Evolutionary conservation across 1,140 invertebrate genomes (phyloP).

Genomic region (Macrosteles quadrilineatus): DNA sequence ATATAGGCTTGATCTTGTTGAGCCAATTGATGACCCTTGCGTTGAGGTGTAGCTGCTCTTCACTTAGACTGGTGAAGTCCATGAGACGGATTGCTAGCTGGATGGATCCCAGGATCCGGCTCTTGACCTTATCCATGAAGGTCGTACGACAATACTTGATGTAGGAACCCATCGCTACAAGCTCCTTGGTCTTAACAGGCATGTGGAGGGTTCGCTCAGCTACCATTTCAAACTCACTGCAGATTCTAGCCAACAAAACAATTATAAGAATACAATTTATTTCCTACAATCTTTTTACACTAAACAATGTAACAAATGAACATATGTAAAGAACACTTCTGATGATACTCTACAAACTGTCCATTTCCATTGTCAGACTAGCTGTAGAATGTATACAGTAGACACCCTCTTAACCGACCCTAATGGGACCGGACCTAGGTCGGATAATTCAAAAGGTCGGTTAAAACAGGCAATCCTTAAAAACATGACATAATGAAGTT

Average conservation of each 20-base stretch:
- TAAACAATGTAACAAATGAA: too few relatives aligned
- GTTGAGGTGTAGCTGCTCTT: constrained; percentile 60
- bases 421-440: too few relatives aligned
- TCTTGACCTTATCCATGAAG: constrained; percentile 60
- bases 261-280: too few relatives aligned
- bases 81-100: constrained; percentile 65
- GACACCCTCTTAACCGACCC: too few relatives aligned
- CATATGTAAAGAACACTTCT: too few relatives aligned
- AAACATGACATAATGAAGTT: too few relatives aligned
- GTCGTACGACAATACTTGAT: constrained; percentile 63
- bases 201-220: constrained; percentile 51
- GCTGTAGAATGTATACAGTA: too few relatives aligned
- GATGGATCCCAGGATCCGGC: constrained; percentile 62
- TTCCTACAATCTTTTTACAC: too few relatives aligned
- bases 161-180: constrained; percentile 67
- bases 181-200: constrained; percentile 68
- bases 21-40: constrained; percentile 26
- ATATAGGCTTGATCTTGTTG: constrained; percentile 28
- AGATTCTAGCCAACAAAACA: constrained; percentile 13
- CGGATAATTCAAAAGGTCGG: too few relatives aligned
- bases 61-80: constrained; percentile 66
- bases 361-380: too few relatives aligned
- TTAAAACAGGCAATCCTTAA: too few relatives aligned
- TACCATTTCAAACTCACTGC: constrained; percentile 19
- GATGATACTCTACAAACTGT: too few relatives aligned